Base-by-base conservation (phyloP, 2,797 vertebrate species). In the Cossypha dichroa region DNA sequence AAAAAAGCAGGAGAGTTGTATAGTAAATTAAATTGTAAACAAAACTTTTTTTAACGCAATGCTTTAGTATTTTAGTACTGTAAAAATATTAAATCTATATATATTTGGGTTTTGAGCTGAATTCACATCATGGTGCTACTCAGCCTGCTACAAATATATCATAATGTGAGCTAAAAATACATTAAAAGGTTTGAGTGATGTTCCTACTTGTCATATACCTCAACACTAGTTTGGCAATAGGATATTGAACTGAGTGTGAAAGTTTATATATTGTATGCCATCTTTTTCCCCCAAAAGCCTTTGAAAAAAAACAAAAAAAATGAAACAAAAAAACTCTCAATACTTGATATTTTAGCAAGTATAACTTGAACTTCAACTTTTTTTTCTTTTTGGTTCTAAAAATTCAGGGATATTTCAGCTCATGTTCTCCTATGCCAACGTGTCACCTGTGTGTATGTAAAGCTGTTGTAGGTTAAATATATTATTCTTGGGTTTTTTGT, bases 211-310 rank as follows among this genome's bases (percentile, higher is more conserved):
- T 98, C 98, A 99, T 99, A 99, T 99, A 99, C 99, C 99, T 99
- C 99, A 99, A 98, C 99, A 98, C 98, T 99, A 99, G 98, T 98
- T 99, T 99, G 99, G 99, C 99, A 99, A 99, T 99, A 99, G 98
- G 98, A 98, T 98, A 97, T 98, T 96, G 98, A 98, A 97, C 97
- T 97, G 97, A 98, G 98, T 97, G 97, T 97, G 98, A 98, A 97
- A 97, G 96, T 97, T 98, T 97, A 97, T 97, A 97, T 97, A 97
- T 98, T 97, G 97, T 97, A 96, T 96, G 97, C 98, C 98, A 98
- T 97, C 98, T 98, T 98, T 94, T 97, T 92, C 97, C 97, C 97
- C 97, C 97, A 97, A 98, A 95, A 98, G 94, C 94, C 95, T 96
- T 97, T 92, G 68, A 96, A 95, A 88, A 95, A 96, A 97, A 52